Conservation (phyloP, 2,797 vertebrate species). For the Agapornis canus region DNA sequence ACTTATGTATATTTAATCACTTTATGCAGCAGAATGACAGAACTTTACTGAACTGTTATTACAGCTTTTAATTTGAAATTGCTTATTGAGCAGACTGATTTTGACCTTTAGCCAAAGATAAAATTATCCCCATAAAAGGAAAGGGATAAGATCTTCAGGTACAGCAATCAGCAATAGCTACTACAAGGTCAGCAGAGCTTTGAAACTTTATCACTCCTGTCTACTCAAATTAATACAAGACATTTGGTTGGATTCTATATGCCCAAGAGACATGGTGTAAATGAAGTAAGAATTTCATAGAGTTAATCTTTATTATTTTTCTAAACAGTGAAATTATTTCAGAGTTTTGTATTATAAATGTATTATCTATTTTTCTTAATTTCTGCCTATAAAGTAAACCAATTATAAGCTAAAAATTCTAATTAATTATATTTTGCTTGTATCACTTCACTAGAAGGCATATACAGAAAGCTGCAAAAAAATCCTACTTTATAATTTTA, state of each 20-base stretch:
- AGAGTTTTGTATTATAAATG: not conserved
- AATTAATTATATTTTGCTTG: not conserved
- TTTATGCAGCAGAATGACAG: not conserved
- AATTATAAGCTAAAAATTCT: not conserved
- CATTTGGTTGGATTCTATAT: not conserved
- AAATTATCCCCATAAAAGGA: not conserved
- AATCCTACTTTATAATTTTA: not conserved
- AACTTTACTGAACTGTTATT: not conserved
- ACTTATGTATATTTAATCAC: not conserved
- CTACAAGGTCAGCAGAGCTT: not conserved
- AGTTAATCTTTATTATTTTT: conserved; percentile 1
- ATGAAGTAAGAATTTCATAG: not conserved
- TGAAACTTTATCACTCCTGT: not conserved
- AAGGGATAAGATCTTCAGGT: conserved; percentile 4
- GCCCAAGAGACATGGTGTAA: conserved; percentile 16
- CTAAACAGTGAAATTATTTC: not conserved
- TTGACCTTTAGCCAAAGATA: conserved; percentile 22
- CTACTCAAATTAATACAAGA: conserved; percentile 1
- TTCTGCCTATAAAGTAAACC: not conserved
- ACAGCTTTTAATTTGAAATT: conserved; percentile 33
- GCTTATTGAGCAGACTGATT: not conserved
- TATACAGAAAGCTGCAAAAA: not conserved
- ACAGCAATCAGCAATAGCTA: not conserved
- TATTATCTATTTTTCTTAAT: not conserved
- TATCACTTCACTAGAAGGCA: not conserved